phyloP scores from a whole-genome alignment of 2,888 invertebrate species.

The Diplolepis rosae region DNA sequence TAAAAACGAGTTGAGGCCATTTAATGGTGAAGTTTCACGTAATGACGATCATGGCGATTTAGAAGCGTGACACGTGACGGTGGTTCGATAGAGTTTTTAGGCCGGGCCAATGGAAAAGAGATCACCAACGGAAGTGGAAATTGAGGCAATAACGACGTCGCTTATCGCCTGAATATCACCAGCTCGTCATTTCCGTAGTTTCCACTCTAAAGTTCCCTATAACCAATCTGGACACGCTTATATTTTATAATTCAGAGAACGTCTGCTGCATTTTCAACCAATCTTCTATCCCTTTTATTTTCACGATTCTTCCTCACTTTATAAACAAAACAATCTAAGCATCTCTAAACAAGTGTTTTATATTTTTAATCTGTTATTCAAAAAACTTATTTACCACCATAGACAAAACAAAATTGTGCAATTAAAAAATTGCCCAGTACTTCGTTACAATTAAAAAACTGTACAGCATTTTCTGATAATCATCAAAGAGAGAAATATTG shows the following conservation, averaged over 20 bases:
- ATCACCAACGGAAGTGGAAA: slow-evolving; percentile 66
- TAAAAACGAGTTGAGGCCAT: slow-evolving; percentile 20
- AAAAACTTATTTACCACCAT: no score
- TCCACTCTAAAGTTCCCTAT: slow-evolving; percentile 42
- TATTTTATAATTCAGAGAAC: slow-evolving; percentile 15
- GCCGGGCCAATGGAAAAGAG: slow-evolving; percentile 66
- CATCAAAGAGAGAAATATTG: no score
- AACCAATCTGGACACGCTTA: slow-evolving; percentile 27
- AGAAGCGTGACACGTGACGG: slow-evolving; percentile 37
- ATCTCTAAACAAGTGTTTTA: no score
- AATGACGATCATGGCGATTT: slow-evolving; percentile 46
- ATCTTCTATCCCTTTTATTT: background rate
- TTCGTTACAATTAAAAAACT: no score
- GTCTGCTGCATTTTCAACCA: slow-evolving; percentile 5
- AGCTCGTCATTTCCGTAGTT: slow-evolving; percentile 68
- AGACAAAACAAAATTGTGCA: no score
- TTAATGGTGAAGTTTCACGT: slow-evolving; percentile 39
- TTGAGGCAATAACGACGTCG: slow-evolving; percentile 70
- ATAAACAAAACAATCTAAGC: no score
- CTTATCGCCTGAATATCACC: slow-evolving; percentile 69
- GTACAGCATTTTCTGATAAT: no score
- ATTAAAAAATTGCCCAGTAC: no score
- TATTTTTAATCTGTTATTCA: no score
- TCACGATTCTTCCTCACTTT: background rate
- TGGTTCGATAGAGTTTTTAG: slow-evolving; percentile 55